These are phyloP conservation scores for Dendrocincla tyrannina DNA, from an alignment of 2,797 vertebrate species.

Conservation along the genomic window DNA sequence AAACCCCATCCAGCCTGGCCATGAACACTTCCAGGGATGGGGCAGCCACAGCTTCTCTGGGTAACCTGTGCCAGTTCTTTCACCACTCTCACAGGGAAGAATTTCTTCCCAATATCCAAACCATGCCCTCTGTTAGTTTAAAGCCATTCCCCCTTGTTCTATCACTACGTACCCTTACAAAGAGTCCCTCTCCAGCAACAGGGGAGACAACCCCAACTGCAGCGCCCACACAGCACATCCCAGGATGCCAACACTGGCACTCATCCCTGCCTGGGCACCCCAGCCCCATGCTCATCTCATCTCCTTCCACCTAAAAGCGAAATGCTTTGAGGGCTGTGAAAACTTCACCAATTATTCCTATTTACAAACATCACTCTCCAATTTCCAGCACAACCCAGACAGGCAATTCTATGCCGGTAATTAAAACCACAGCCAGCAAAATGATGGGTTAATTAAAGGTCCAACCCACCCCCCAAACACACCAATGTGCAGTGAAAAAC, in stretches of 20 bases:
- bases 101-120: not conserved
- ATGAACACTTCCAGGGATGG: not conserved
- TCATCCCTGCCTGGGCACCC: rapidly evolving
- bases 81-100: rapidly evolving
- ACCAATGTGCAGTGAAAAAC: rapidly evolving
- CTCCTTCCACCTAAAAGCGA: not conserved
- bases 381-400: not conserved
- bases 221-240: rapidly evolving
- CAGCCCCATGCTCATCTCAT: not conserved
- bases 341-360: not conserved
- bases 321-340: rapidly evolving
- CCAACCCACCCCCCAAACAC: not conserved
- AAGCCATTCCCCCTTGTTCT: not conserved
- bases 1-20: rapidly evolving
- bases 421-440: not conserved
- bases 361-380: not conserved
- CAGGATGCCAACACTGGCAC: not conserved
- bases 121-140: not conserved
- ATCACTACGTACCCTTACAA: not conserved
- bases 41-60: not conserved
- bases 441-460: not conserved
- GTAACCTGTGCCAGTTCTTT: not conserved
- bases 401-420: not conserved
- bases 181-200: not conserved
- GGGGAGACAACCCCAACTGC: not conserved